Base-by-base conservation (phyloP, 2,797 vertebrate species). In the Cygnus olor region DNA sequence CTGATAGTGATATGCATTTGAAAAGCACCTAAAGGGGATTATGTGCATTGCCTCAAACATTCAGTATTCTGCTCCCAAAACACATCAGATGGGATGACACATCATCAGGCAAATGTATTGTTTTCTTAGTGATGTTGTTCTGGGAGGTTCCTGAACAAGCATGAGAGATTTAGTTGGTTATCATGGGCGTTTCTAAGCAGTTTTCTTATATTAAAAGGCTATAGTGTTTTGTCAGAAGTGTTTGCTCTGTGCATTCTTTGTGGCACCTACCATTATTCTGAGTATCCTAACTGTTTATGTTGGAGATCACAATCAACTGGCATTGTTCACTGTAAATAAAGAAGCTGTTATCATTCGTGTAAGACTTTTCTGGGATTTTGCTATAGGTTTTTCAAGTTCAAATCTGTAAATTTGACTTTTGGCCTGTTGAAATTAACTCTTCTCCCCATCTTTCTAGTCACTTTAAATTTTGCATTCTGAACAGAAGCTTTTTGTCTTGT, bases 71-170 rank as follows among this genome's bases (percentile, higher is more conserved):
- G 10, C 56, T 80, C 92, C 30, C 5, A 51, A 69, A 89, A 11
- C 1, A 9, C 3, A 40, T 69, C 15, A 54, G 14, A 19, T 38
- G 2, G 28, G 8, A n/a, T 44, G 79, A 53, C 16, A 11, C 4
- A 5, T 38, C 9, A 20, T 28, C 11, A 40, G 11, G 7, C 3
- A n/a, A 70, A 47, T 22, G 5, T 0, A 5, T 6, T 40, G 5
- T 22, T 84, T 70, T 54, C 15, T 72, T 73, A 38, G 53, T 38
- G 65, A 42, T 15, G 13, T 36, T 72, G 1, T 84, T 63, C 34
- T 56, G 21, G 45, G 20, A 27, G 24, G 19, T 69, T 69, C 14
- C 25, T 84, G 40, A n/a, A 13, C 21, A 49, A 25, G 11, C 51
- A 8, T 4, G 19, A 66, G 25, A 76, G 25, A 27, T 24, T 34